Base-by-base conservation (phyloP, 1,140 invertebrate species). In the Drosophila ohnishii region DNA sequence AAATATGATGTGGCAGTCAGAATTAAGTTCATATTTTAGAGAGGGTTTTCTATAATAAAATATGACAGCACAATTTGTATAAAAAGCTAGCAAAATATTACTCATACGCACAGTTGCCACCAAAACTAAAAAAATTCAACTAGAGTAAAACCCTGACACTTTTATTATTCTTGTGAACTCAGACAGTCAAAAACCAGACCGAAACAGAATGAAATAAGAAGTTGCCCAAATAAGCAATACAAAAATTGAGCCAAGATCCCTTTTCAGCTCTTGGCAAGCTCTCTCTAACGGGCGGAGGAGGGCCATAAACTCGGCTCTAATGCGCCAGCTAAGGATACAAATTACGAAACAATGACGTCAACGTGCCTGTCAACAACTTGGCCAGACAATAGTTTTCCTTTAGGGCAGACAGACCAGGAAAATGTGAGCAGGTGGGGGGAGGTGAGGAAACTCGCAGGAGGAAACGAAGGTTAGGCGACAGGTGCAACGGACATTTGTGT, bases 301-400 rank as follows among this genome's bases (percentile, higher is more conserved):
- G 45, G 25, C 69, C 70, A 83, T 83, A 83, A 76, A 83, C 67
- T 80, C 76, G 82, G 79, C 84, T 71, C 84, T 87, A 87, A 87
- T 87, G 80, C 84, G 74, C 79, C 75, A 84, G 85, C 80, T 87
- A 87, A 87, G 84, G 84, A 87, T 87, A 87, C 84, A 87, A 87
- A 87, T 88, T 87, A 88, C 84, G 60, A 87, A 87, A 87, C 84
- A 87, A 87, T 87, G 85, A 87, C 80, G 80, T 84, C 84, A 87
- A 87, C 84, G 84, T 87, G 84, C 84, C 83, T 87, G 84, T 87
- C 84, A 87, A 84, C 84, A 87, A 88, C 84, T 84, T 78, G 76
- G 80, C 76, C 84, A 87, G 84, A 87, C 83, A 87, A 87, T 87
- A 87, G 83, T 86, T 86, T 77, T 78, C 69, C 82, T 69, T 37